phyloP scores from a whole-genome alignment of 2,888 invertebrate species.

The Chouioia cunea region DNA sequence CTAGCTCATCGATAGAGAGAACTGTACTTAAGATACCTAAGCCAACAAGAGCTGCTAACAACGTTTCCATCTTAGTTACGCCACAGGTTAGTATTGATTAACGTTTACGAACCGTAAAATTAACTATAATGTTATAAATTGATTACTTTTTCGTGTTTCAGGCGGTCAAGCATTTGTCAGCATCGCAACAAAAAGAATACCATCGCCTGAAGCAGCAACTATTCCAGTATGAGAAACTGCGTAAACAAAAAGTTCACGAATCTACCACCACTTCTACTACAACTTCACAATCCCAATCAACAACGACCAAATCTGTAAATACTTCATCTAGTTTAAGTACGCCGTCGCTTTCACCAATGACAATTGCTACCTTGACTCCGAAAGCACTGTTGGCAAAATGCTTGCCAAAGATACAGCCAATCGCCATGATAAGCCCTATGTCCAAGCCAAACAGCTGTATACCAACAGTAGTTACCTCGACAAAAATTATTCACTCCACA shows the following conservation, averaged over 20 bases:
- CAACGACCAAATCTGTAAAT: slow-evolving; percentile 5
- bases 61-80: slow-evolving; percentile 6
- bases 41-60: neutral
- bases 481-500: slow-evolving; percentile 14
- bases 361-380: neutral
- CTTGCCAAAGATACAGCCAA: slow-evolving; percentile 21
- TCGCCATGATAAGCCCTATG: slow-evolving; percentile 27
- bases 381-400: neutral
- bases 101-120: neutral
- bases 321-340: slow-evolving; percentile 21
- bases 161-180: slow-evolving; percentile 67
- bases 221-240: slow-evolving; percentile 59
- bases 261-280: neutral
- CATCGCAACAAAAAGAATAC: slow-evolving; percentile 67
- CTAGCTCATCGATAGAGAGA: neutral
- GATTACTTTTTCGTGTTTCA: slow-evolving; percentile 50
- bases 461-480: neutral
- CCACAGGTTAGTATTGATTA: slow-evolving; percentile 28
- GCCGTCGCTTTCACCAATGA: neutral
- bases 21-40: too few relatives aligned
- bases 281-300: neutral
- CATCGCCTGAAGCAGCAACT: slow-evolving; percentile 66
- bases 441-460: slow-evolving; percentile 14
- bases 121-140: neutral
- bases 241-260: slow-evolving; percentile 16